Evolutionary conservation across 1,140 invertebrate genomes (phyloP).

Genomic region (Panagrolaimus sp.): DNA sequence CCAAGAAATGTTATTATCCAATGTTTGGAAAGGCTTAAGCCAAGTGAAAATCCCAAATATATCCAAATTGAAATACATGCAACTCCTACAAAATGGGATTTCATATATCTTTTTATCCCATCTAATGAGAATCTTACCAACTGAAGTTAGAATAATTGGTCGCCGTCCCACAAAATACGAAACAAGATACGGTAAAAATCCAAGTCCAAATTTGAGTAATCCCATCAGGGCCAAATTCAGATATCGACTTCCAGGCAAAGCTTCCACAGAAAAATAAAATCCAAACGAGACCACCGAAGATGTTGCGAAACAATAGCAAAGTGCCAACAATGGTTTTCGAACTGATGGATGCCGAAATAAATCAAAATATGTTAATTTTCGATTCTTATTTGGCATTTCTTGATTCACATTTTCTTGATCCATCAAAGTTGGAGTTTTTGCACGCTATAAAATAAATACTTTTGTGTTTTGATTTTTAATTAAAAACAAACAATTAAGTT

Average conservation of each 20-base stretch:
- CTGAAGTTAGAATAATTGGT: slow-evolving; percentile 29
- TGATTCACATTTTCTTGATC: neutral
- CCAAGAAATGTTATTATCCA: slow-evolving; percentile 35
- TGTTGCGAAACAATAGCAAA: slow-evolving; percentile 51
- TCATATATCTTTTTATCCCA: slow-evolving; percentile 11
- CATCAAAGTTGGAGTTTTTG: slow-evolving; percentile 3
- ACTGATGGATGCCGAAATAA: slow-evolving; percentile 25
- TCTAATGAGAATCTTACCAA: slow-evolving; percentile 19
- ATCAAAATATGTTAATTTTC: slow-evolving; percentile 28
- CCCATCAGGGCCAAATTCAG: slow-evolving; percentile 51
- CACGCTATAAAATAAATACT: neutral
- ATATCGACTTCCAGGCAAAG: slow-evolving; percentile 49
- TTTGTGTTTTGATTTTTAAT: too few relatives aligned
- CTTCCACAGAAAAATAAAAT: slow-evolving; percentile 53
- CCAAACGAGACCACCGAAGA: slow-evolving; percentile 56
- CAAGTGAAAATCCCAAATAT: neutral
- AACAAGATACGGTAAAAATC: slow-evolving; percentile 39
- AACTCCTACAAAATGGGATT: slow-evolving; percentile 20
- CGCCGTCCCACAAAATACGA: slow-evolving; percentile 33
- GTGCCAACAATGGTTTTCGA: slow-evolving; percentile 35
- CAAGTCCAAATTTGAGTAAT: slow-evolving; percentile 36
- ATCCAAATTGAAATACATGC: slow-evolving; percentile 36
- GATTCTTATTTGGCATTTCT: neutral
- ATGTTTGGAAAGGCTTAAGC: slow-evolving; percentile 18
- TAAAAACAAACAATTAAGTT: neutral